phyloP scores from a whole-genome alignment of 2,797 vertebrate genomes.

The Notoglanidium macrostoma region DNA sequence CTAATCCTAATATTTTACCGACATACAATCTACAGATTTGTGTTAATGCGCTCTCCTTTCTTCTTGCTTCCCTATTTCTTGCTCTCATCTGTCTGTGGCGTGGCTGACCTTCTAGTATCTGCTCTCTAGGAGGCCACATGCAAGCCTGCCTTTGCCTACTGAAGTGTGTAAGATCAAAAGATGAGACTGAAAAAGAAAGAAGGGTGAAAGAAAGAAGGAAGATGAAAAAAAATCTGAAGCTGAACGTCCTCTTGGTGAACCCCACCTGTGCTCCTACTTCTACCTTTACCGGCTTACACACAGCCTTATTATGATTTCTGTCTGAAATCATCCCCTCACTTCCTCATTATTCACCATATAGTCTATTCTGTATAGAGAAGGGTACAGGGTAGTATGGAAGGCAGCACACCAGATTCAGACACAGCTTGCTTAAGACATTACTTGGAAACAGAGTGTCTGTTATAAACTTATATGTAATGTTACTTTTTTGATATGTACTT shows the following conservation, averaged over 20 bases:
- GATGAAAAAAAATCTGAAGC: not conserved
- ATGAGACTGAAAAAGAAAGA: constrained; percentile 22
- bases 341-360: constrained; percentile 22
- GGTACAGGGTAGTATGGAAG: not conserved
- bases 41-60: constrained; percentile 7
- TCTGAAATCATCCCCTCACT: constrained; percentile 1
- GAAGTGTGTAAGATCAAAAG: constrained; percentile 42
- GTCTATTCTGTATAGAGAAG: not conserved
- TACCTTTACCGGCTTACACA: constrained; percentile 6
- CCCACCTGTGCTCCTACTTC: constrained; percentile 7
- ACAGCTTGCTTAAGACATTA: not conserved
- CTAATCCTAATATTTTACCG: not conserved
- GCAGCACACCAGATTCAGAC: not conserved
- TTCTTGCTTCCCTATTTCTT: not conserved
- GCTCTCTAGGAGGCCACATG: constrained; percentile 7
- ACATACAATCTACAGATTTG: not conserved
- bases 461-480: not conserved
- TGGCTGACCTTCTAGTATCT: constrained; percentile 17
- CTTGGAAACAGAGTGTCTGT: not conserved
- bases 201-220: constrained; percentile 22
- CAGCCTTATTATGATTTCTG: constrained; percentile 15
- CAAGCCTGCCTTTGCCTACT: constrained; percentile 18
- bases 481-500: not conserved
- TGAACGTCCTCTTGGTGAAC: constrained; percentile 25
- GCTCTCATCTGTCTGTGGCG: not conserved